phyloP scores from a whole-genome alignment of 1,140 invertebrate genomes.

The Andrena cerasifolii region DNA sequence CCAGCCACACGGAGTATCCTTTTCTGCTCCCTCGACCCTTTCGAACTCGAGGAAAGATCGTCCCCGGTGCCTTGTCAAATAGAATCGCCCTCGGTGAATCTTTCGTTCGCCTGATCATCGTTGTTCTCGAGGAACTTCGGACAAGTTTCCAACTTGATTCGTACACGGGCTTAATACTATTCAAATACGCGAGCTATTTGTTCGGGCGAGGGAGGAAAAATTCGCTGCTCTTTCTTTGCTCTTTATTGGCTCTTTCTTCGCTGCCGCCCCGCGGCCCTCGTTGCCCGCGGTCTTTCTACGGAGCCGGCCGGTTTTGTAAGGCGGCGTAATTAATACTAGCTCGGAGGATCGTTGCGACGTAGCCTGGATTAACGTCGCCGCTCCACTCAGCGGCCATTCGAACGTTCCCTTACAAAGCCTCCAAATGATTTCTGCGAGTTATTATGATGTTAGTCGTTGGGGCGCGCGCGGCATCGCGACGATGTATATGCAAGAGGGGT shows the following conservation, averaged over 20 bases:
- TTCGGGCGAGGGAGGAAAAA: conserved; percentile 8
- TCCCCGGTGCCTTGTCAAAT: background rate
- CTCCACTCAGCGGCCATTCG: conserved; percentile 39
- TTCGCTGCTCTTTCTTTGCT: background rate
- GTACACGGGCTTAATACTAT: background rate
- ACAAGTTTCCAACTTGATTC: background rate
- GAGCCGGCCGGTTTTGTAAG: background rate
- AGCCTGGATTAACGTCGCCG: conserved; percentile 48
- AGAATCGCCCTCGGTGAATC: background rate
- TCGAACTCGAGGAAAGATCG: background rate
- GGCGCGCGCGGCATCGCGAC: conserved; percentile 24
- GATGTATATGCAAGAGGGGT: conserved; percentile 41
- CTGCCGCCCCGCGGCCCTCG: no score
- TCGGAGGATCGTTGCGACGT: conserved; percentile 44
- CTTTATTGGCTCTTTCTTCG: no score
- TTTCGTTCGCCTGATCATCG: background rate
- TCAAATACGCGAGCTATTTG: background rate
- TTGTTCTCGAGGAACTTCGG: background rate
- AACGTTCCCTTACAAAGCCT: conserved; percentile 44
- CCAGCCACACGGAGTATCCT: background rate
- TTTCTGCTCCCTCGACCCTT: background rate
- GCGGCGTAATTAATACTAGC: conserved; percentile 51
- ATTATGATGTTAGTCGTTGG: conserved; percentile 61
- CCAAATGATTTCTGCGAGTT: conserved; percentile 66
- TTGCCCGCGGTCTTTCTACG: background rate